Conservation (phyloP, 2,113 vertebrate species). For the Sporophila hypoxantha region DNA sequence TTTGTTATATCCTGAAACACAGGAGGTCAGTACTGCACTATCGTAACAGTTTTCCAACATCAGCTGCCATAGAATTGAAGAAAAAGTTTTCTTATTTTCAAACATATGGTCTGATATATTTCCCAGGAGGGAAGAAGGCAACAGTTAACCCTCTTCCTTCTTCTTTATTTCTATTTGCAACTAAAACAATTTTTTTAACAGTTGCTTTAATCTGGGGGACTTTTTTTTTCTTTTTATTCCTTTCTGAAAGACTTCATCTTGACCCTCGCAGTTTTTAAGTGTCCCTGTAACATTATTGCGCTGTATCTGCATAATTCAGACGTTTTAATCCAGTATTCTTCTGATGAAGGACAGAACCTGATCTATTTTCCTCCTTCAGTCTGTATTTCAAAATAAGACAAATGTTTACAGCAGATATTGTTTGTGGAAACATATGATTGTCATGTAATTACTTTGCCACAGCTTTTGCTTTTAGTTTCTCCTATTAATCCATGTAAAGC, state of each 20-base stretch:
- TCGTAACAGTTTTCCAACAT: neutral
- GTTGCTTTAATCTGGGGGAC: neutral
- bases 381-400: neutral
- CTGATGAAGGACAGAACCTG: neutral
- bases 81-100: constrained; percentile 38
- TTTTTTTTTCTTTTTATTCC: neutral
- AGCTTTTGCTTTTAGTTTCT: neutral
- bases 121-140: constrained; percentile 21
- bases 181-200: neutral
- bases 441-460: neutral
- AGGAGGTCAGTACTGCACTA: constrained; percentile 58
- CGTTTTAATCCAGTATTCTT: neutral
- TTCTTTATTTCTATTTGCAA: neutral
- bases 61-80: neutral
- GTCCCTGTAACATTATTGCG: neutral
- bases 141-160: constrained; percentile 16
- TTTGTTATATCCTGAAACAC: constrained; percentile 45
- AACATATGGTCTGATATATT: constrained; percentile 19
- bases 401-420: neutral
- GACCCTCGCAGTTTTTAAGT: neutral
- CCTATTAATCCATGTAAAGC: neutral
- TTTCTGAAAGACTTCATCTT: neutral
- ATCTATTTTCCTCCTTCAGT: neutral
- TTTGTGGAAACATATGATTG: neutral
- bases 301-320: neutral